Evolutionary conservation across 2,888 invertebrate species (phyloP).

Genomic region (Plagodis pulveraria): DNA sequence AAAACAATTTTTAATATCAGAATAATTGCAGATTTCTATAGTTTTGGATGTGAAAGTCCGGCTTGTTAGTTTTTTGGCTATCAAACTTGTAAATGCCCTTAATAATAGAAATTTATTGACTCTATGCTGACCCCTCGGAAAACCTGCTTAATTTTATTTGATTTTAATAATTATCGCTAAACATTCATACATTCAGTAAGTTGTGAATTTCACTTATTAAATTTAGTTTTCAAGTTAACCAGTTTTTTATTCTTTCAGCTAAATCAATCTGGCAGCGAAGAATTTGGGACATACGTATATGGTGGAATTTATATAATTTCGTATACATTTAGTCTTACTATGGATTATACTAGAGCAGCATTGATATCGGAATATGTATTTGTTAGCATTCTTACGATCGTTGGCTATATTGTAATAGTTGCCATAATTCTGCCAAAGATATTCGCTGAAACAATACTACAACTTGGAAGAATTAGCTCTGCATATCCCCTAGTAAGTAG

Average conservation of each 20-base stretch:
- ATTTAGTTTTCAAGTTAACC: too few relatives aligned
- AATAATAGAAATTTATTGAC: too few relatives aligned
- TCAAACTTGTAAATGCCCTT: too few relatives aligned
- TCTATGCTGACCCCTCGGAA: too few relatives aligned
- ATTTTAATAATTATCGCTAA: too few relatives aligned
- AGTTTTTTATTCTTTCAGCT: constrained; percentile 46
- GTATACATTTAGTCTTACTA: constrained; percentile 43
- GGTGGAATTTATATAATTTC: constrained; percentile 50
- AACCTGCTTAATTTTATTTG: too few relatives aligned
- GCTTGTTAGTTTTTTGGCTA: too few relatives aligned
- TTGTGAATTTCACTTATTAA: too few relatives aligned
- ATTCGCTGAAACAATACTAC: constrained; percentile 58
- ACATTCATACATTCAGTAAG: too few relatives aligned
- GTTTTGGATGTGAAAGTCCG: too few relatives aligned
- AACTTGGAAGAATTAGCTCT: constrained; percentile 47
- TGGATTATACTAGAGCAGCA: constrained; percentile 56
- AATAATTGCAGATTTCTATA: too few relatives aligned
- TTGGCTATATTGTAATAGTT: constrained; percentile 49
- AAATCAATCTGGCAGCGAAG: constrained; percentile 46
- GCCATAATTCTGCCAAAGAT: constrained; percentile 62
- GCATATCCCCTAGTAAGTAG: constrained; percentile 54
- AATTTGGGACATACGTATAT: constrained; percentile 51
- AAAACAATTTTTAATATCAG: too few relatives aligned
- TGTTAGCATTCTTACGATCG: constrained; percentile 46
- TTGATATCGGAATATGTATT: constrained; percentile 53